phyloP scores from a whole-genome alignment of 2,113 vertebrate species.

The Oreochromis aureus region DNA sequence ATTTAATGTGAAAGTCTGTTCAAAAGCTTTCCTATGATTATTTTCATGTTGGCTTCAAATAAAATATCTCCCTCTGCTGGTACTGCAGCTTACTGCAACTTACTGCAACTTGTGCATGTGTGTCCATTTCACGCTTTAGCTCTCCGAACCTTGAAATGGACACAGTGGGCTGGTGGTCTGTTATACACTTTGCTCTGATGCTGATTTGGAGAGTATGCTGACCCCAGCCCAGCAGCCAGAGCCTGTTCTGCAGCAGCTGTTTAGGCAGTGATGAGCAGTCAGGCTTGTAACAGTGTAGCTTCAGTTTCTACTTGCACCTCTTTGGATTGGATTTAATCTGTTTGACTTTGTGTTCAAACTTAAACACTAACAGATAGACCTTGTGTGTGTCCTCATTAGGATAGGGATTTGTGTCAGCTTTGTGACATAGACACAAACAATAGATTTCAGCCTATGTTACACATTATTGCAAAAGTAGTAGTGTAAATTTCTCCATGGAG shows the following conservation, averaged over 20 bases:
- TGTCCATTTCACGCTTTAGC: not conserved
- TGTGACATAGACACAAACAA: not conserved
- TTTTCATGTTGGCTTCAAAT: not conserved
- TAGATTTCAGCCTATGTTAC: not conserved
- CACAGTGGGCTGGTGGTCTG: not conserved
- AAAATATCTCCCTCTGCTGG: not conserved
- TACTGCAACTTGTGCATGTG: not conserved
- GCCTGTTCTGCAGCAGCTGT: not conserved
- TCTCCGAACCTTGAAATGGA: not conserved
- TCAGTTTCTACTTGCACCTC: not conserved
- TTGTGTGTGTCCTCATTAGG: not conserved
- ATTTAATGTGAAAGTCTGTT: not conserved
- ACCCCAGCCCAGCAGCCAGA: not conserved
- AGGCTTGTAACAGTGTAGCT: not conserved
- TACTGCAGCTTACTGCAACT: not conserved
- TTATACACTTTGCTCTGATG: not conserved
- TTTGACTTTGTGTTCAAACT: not conserved
- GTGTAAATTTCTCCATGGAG: not conserved
- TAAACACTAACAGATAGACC: not conserved
- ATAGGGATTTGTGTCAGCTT: not conserved
- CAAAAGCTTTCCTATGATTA: not conserved
- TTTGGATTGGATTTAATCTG: not conserved
- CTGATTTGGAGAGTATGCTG: not conserved
- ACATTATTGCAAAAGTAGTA: not conserved
- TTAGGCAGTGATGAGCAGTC: not conserved